Conservation (phyloP, 2,113 vertebrate species). For the Chloroceryle aenea region DNA sequence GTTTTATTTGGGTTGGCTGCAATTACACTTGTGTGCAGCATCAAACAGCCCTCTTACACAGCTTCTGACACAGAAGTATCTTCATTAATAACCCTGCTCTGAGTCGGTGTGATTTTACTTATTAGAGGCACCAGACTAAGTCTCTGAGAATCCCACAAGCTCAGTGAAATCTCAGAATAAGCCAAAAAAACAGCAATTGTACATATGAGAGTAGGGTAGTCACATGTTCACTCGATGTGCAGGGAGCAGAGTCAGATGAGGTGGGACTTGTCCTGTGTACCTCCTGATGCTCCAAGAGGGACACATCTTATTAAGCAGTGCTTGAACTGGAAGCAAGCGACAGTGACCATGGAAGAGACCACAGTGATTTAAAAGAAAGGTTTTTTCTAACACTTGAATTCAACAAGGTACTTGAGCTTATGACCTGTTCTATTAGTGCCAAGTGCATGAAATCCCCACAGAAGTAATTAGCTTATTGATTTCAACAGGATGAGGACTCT, state of each 20-base stretch:
- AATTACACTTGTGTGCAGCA: not conserved
- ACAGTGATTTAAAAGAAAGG: not conserved
- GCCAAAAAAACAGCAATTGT: not conserved
- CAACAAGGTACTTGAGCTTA: not conserved
- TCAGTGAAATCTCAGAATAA: not conserved
- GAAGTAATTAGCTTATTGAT: conserved; percentile 16
- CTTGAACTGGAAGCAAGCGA: not conserved
- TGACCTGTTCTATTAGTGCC: not conserved
- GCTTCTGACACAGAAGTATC: conserved; percentile 9
- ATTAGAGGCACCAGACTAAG: not conserved
- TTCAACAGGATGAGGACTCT: not conserved
- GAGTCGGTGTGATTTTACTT: conserved; percentile 30
- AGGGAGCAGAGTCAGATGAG: not conserved
- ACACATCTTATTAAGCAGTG: not conserved
- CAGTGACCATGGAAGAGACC: not conserved
- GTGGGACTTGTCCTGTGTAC: not conserved
- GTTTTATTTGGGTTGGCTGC: not conserved
- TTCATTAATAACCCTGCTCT: conserved; percentile 4
- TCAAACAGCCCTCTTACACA: not conserved
- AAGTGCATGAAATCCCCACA: not conserved
- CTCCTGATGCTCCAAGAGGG: not conserved
- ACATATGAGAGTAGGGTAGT: not conserved
- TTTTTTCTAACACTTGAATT: not conserved
- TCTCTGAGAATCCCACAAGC: not conserved
- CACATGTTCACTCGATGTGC: not conserved